Evolutionary conservation across 2,888 invertebrate species (phyloP).

Genomic region (Drosophila atroscutellata): DNA sequence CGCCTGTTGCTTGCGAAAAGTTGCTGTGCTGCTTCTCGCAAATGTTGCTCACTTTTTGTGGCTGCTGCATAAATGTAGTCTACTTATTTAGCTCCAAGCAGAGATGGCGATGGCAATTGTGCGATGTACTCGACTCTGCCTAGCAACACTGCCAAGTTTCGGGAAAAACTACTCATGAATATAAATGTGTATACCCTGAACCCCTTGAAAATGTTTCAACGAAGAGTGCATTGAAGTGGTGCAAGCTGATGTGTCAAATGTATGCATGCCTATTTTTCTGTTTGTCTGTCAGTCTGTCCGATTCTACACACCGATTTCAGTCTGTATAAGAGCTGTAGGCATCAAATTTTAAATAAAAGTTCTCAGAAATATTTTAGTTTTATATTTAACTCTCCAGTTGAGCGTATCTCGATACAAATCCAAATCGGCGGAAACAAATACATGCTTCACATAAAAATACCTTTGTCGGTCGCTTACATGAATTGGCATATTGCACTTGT

Average conservation of each 20-base stretch:
- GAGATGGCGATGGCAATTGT: background rate
- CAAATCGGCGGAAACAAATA: background rate
- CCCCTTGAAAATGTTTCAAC: background rate
- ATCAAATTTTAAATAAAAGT: background rate
- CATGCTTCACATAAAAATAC: background rate
- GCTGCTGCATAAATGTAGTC: conserved; percentile 1
- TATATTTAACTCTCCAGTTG: background rate
- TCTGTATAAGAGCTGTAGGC: too few species aligned
- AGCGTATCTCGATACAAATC: too few species aligned
- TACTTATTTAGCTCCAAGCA: background rate
- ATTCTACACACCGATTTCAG: too few species aligned
- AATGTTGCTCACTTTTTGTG: conserved; percentile 12
- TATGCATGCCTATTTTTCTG: background rate
- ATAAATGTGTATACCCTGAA: background rate
- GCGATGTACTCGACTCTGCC: background rate
- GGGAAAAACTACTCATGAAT: background rate
- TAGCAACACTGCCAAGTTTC: background rate
- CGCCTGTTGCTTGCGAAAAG: conserved; percentile 34
- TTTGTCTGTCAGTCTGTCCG: too few species aligned
- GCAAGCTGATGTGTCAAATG: background rate
- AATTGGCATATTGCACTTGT: background rate
- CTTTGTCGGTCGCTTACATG: too few species aligned
- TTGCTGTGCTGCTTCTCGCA: background rate
- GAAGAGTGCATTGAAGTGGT: background rate
- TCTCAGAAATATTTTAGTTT: background rate